A percentile compares a stretch with the other conserved stretches of the same genome.
phyloP scores from a whole-genome alignment of 2,888 invertebrate genomes.

The Lapara coniferarum region DNA sequence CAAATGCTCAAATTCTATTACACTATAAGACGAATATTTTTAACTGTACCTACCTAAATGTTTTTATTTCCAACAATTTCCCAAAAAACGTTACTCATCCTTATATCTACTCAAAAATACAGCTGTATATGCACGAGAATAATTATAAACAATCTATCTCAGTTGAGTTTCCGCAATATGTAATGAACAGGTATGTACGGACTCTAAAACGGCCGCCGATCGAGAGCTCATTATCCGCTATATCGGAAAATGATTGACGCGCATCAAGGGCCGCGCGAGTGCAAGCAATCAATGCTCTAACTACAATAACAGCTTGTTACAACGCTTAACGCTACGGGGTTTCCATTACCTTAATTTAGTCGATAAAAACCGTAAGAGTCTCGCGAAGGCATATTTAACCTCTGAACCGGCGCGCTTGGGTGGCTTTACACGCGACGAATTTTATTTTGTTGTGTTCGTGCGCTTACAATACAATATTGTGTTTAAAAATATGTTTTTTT shows the following conservation, averaged over 20 bases:
- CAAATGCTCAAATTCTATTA: too few species aligned
- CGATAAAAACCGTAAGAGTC: slow-evolving; percentile 63
- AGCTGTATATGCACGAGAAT: too few species aligned
- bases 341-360: slow-evolving; percentile 71
- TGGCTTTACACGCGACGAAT: slow-evolving; percentile 50
- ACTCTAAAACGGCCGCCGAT: slow-evolving; percentile 37
- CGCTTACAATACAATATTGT: not conserved
- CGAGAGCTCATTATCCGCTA: slow-evolving; percentile 66
- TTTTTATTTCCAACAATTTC: too few species aligned
- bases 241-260: slow-evolving; percentile 68
- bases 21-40: too few species aligned
- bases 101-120: too few species aligned
- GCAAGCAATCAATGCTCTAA: slow-evolving; percentile 58
- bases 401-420: slow-evolving; percentile 51
- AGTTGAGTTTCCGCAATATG: too few species aligned
- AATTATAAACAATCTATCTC: too few species aligned
- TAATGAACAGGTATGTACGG: not conserved
- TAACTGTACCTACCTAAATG: too few species aligned
- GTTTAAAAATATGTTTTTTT: too few species aligned
- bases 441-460: slow-evolving; percentile 30
- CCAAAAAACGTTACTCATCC: too few species aligned
- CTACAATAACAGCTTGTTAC: slow-evolving; percentile 73
- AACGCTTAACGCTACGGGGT: slow-evolving; percentile 56
- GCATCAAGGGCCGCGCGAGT: slow-evolving; percentile 60
- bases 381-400: slow-evolving; percentile 68